Base-by-base conservation (phyloP, 1,140 invertebrate genomes). In the Hermetia illucens region DNA sequence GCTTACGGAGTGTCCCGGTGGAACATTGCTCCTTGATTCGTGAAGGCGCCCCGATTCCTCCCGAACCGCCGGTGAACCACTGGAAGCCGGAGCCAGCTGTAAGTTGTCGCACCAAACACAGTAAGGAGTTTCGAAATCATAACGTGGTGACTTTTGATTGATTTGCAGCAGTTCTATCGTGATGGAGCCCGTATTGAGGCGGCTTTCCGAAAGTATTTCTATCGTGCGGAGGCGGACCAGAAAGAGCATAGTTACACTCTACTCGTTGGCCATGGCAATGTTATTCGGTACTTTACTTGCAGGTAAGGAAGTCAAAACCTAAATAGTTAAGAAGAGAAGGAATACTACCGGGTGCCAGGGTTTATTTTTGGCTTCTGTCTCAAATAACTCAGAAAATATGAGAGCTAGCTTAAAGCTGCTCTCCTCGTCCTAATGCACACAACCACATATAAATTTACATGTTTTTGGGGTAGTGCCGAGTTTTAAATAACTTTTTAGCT, bases 131-230 rank as follows among this genome's bases (percentile, higher is more conserved):
- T 17, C 19, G 12, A 22, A 39, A 21, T n/a, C 21, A 15, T 5
- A n/a, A 15, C 13, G n/a, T n/a, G n/a, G n/a, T n/a, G 21, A 12
- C 13, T 8, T 12, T 22, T 25, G 37, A 36, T 42, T 38, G 15
- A 39, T 33, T 40, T 66, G 59, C 68, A 86, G 79, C 75, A 96
- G 87, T 95, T 91, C 66, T 88, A 75, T 60, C 73, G 81, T 58
- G 93, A 98, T 62, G 86, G 92, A n/a, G 78, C 90, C 1, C 69
- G 95, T 44, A 98, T 99, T 49, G 95, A 99, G 66, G 88, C 91
- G 4, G 95, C 82, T 5, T 99, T 97, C 63, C 67, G 92, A 33
- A 80, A 83, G 49, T 92, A 95, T 64, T 86, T 99, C 59, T 77
- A 98, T 63, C 69, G 96, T 39, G 93, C 95, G 15, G 64, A 74